Evolutionary conservation across 2,797 vertebrate genomes (phyloP), one percentile per base, ranked within the genome.

Genomic region (Sphaeramia orbicularis): DNA sequence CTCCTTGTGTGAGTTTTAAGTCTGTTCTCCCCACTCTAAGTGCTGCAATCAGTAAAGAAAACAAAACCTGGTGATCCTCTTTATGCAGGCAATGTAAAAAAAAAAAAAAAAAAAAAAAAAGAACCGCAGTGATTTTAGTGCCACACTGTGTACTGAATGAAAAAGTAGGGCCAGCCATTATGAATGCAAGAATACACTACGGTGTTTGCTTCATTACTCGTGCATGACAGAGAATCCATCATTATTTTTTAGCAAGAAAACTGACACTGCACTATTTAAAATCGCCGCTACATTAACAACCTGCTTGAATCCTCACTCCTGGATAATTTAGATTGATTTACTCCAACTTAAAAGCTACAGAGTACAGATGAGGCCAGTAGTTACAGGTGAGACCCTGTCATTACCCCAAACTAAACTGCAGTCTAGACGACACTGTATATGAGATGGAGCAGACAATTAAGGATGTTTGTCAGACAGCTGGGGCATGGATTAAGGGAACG

Each of bases 21-120:
- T 71, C 62, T 66, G 61, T 12, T 44, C 53, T 64, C 53, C 61
- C 5, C 1, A 50, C 71, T 64, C 27, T 19, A 60, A 77, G 59
- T 63, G 32, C 66, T 51, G 70, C 81, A 83, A 85, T 76, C 74
- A 77, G 74, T n/a, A 70, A 83, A 83, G 71, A 75, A 86, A 87
- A 86, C 71, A 86, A 48, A 82, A 67, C 64, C 75, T 27, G 48
- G 41, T 50, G 18, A 70, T 74, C 55, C 49, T 67, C 54, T 55
- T 58, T 45, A 38, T 72, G 65, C 59, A 15, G 51, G 52, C 13
- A n/a, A 14, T 41, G 40, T 41, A 41, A 41, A 13, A 41, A 41
- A 41, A n/a, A n/a, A 5, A n/a, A 41, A 41, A 41, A 6, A 14
- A 9, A 32, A 3, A n/a, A n/a, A 27, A 27, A 27, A 27, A 71